A percentile compares a stretch with the other conserved stretches of the same genome.
These are phyloP conservation scores for Philotrypesis tridentata DNA, from an alignment of 1,140 invertebrate species.

Conservation along the genomic window DNA sequence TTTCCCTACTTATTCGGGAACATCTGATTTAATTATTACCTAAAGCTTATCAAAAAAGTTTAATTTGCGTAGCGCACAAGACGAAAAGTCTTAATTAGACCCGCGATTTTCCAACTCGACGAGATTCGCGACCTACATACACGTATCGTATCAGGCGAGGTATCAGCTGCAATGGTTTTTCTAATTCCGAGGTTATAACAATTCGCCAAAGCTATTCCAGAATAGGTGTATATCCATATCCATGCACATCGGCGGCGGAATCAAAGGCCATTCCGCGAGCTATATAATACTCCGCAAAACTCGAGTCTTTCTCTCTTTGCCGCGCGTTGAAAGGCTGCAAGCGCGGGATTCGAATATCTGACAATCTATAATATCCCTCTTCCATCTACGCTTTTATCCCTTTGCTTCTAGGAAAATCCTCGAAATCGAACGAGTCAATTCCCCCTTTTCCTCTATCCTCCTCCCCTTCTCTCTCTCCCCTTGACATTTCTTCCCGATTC, in stretches of 20 bases:
- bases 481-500: slow-evolving; percentile 6
- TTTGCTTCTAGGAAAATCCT: slow-evolving; percentile 8
- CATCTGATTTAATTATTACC: slow-evolving; percentile 15
- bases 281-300: slow-evolving; percentile 21
- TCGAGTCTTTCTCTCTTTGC: not conserved
- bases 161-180: not conserved
- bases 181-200: not conserved
- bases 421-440: slow-evolving; percentile 31
- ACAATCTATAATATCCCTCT: slow-evolving; percentile 14
- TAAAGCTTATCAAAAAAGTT: slow-evolving; percentile 7
- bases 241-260: not conserved
- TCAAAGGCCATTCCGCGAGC: not conserved
- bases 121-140: too few species aligned
- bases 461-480: too few species aligned
- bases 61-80: not conserved
- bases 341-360: slow-evolving; percentile 11
- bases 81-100: not conserved
- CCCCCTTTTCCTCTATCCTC: too few species aligned
- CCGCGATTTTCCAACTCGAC: not conserved
- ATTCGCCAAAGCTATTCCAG: not conserved
- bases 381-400: slow-evolving; percentile 8
- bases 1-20: not conserved
- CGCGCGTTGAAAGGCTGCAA: not conserved
- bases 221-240: not conserved
- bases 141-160: too few species aligned